Evolutionary conservation across 2,797 vertebrate species (phyloP), one percentile per base, ranked within the genome.

Genomic region (Sciaenops ocellatus): DNA sequence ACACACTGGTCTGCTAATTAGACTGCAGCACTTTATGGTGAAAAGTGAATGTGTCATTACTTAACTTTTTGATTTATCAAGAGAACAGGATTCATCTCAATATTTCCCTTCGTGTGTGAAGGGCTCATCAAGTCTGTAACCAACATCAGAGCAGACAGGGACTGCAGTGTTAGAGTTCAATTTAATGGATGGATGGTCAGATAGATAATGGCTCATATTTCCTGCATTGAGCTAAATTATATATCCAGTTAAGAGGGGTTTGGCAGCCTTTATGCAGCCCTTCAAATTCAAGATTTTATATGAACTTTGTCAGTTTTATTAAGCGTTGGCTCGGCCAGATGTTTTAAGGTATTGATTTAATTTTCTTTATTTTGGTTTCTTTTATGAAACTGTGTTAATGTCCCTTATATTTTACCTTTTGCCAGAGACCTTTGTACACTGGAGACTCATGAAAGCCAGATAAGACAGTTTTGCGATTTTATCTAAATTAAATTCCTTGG

Each of bases 151-250:
- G 67, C 85, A 48, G 71, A 76, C 71, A 48, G 85, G 46, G 69
- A 61, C 72, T 50, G 51, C 69, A 72, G 64, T 73, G 61, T 77
- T 78, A 59, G 68, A 77, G 76, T 84, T 87, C 70, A 85, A 81
- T 90, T 89, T 90, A 85, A 84, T 72, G 86, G 79, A 65, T 78
- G 86, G 73, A 76, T 75, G 79, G 51, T 75, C 77, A 70, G 20
- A 74, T 57, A 75, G 85, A 90, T 87, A 80, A 81, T 64, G 56
- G 57, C 11, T 79, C 77, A 73, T 63, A 83, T 83, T 84, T 85
- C 69, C 73, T 28, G 44, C 61, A 61, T 65, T 77, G 48, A 67
- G 61, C 55, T 80, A 57, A 80, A 88, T 87, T 73, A 82, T 52
- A 73, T 51, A 54, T 22, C 48, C 54, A 20, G 71, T 62, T 83